Evolutionary conservation across 1,140 invertebrate species (phyloP), one percentile per base, ranked within the genome.

Genomic region (Paracyclopina nana): DNA sequence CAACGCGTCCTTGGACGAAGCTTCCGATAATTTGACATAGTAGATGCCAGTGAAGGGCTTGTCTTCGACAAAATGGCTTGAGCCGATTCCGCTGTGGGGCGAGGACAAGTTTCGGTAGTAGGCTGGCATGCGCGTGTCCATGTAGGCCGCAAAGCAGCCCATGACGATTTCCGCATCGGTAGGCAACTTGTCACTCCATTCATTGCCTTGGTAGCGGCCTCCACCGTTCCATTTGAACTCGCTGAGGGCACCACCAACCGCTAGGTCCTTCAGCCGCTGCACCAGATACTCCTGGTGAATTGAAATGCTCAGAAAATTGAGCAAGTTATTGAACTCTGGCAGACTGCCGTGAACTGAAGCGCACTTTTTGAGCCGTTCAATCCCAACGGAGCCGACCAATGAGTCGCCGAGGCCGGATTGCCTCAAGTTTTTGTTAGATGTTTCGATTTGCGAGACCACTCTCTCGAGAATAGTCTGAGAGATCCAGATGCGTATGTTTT

Each of bases 401-500:
- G 25, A 42, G 24, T 52, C 50, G n/a, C 38, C 27, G 8, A 52
- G 11, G 2, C 50, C 50, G 6, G 24, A n/a, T 11, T 27, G 16
- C 14, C 20, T 44, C 6, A 52, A 22, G 18, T 14, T 18, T 18
- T 26, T 46, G 27, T 52, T 52, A 9, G 34, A 18, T 2, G 50
- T 40, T n/a, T 48, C 40, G n/a, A 52, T 46, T 44, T 52, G 30
- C 20, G n/a, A 16, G 1, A 52, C 40, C 12, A 52, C 11, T 2
- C 31, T n/a, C 5, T 18, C 3, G 6, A 52, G 14, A 27, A 52
- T 27, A 11, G 50, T 52, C 18, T 52, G 50, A 2, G 43, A 24
- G 16, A 52, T 52, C 50, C 50, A 52, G 16, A 52, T 42, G 1
- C 50, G 12, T 9, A 52, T 34, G 31, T 52, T 52, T 28, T 52